A percentile compares a stretch with the other conserved stretches of the same genome.
Conservation (phyloP, 2,113 vertebrate species). For the Sarotherodon lohbergeri region DNA sequence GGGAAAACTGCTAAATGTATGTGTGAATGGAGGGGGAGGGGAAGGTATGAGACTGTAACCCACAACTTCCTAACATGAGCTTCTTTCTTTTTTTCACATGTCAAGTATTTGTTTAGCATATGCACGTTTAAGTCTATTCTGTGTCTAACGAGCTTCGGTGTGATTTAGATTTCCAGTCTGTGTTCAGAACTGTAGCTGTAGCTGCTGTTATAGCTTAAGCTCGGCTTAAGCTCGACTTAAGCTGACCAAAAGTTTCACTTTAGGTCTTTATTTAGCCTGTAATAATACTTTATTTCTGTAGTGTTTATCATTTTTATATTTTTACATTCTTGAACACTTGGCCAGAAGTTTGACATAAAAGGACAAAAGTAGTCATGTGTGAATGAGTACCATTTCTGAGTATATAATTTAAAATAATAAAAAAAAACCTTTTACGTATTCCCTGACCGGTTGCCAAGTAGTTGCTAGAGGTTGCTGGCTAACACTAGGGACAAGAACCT, state of each 20-base stretch:
- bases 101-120: background rate
- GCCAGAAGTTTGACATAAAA: background rate
- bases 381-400: background rate
- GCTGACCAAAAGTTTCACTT: background rate
- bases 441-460: background rate
- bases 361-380: background rate
- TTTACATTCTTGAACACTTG: background rate
- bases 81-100: background rate
- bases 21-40: background rate
- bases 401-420: background rate
- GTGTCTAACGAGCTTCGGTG: background rate
- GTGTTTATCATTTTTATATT: background rate
- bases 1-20: background rate
- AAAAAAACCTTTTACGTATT: background rate
- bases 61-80: background rate
- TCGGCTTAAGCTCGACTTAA: background rate
- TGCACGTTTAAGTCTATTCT: accelerated
- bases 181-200: background rate
- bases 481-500: background rate
- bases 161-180: background rate
- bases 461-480: background rate
- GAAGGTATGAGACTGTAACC: background rate
- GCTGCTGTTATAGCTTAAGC: background rate
- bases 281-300: background rate
- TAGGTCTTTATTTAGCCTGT: background rate